phyloP scores from a whole-genome alignment of 2,113 vertebrate species.

The Scopus umbretta region DNA sequence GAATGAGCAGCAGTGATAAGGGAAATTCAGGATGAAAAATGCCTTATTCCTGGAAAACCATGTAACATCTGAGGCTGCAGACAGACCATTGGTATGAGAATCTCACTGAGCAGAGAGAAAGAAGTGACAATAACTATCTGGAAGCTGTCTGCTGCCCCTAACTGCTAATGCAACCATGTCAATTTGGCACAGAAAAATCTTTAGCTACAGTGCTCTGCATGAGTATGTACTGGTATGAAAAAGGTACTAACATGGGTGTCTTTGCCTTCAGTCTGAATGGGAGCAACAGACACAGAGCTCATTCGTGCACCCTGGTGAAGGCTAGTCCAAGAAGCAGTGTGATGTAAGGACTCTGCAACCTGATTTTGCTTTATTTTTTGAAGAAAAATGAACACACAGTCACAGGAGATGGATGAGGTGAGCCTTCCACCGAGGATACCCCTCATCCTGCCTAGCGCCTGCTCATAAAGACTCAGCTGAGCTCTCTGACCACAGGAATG shows the following conservation, averaged over 20 bases:
- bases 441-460: neutral
- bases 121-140: neutral
- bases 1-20: slow-evolving; percentile 9
- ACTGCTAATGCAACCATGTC: neutral
- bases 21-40: neutral
- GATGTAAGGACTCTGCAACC: neutral
- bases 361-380: neutral
- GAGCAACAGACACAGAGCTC: neutral
- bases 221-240: neutral
- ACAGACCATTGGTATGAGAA: neutral
- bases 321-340: neutral
- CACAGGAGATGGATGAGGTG: neutral
- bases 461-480: neutral
- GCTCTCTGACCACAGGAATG: neutral
- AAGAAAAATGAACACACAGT: neutral
- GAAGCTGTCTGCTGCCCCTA: neutral
- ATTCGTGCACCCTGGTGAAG: neutral
- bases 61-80: neutral
- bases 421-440: neutral
- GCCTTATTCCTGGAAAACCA: neutral
- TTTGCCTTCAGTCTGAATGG: neutral
- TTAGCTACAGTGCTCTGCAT: neutral
- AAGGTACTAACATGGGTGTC: neutral
- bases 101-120: neutral
- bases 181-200: neutral